phyloP scores from a whole-genome alignment of 2,888 invertebrate species.

The Cheilosia soror region DNA sequence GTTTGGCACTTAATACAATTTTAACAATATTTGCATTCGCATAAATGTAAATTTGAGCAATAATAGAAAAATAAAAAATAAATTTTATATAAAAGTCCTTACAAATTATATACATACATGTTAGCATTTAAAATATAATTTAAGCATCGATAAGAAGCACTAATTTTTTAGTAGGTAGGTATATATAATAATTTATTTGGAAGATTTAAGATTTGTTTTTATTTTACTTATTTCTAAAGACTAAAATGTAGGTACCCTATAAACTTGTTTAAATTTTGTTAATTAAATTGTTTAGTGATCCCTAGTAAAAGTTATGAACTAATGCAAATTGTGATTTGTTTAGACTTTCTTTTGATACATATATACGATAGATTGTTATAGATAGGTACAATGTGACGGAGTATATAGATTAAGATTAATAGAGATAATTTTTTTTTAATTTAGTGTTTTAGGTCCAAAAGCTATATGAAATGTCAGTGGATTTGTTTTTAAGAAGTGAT shows the following conservation, averaged over 20 bases:
- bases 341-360: background rate
- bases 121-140: too few relatives aligned
- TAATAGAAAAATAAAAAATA: too few relatives aligned
- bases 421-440: background rate
- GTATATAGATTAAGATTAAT: conserved; percentile 14
- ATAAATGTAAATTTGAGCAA: too few relatives aligned
- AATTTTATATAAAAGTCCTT: too few relatives aligned
- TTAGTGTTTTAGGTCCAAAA: background rate
- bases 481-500: background rate
- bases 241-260: background rate
- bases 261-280: background rate
- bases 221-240: background rate
- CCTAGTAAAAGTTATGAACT: background rate
- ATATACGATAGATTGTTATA: conserved; percentile 38
- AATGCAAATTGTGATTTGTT: background rate
- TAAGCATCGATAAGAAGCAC: too few relatives aligned
- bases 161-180: too few relatives aligned
- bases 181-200: background rate
- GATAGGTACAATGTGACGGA: conserved; percentile 70
- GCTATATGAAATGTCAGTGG: conserved; percentile 10
- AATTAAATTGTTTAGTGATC: conserved; percentile 1
- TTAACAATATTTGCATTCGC: too few relatives aligned
- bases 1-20: too few relatives aligned
- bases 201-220: conserved; percentile 7
- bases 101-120: too few relatives aligned